These are phyloP conservation scores for Clunio marinus DNA, from an alignment of 2,888 invertebrate genomes.

Conservation along the genomic window DNA sequence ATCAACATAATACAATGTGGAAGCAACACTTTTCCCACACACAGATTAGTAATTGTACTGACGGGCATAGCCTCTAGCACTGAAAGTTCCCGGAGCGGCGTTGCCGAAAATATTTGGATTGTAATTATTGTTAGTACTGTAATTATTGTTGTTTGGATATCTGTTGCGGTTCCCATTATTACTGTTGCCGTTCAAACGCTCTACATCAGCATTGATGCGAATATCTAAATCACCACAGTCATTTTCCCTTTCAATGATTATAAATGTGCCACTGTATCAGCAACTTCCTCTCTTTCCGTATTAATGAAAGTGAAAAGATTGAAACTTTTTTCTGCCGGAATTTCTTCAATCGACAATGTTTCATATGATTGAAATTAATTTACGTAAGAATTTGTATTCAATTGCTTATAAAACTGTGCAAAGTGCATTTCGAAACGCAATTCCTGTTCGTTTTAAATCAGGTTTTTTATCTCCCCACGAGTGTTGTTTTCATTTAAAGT, in stretches of 20 bases:
- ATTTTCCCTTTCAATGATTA: constrained; percentile 10
- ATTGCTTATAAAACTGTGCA: not conserved
- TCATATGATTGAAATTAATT: too few species aligned
- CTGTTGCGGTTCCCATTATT: not conserved
- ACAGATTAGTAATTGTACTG: not conserved
- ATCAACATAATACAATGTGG: not conserved
- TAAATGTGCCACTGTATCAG: constrained; percentile 20
- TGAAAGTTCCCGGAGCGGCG: not conserved
- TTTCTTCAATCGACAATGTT: too few species aligned
- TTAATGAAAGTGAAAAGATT: not conserved
- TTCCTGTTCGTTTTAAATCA: constrained; percentile 10
- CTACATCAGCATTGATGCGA: constrained; percentile 13
- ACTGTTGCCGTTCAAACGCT: not conserved
- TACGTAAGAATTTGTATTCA: constrained; percentile 17
- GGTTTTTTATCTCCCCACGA: not conserved
- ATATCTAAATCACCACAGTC: constrained; percentile 13
- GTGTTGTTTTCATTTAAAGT: not conserved
- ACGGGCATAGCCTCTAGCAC: not conserved
- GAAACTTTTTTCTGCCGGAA: not conserved
- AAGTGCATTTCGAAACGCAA: constrained; percentile 1
- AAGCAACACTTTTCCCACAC: not conserved
- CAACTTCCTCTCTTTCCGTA: constrained; percentile 2
- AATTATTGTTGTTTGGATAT: not conserved
- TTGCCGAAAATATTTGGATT: not conserved
- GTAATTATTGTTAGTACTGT: not conserved